A percentile compares a stretch with the other conserved stretches of the same genome.
These are phyloP conservation scores for Oxystoma pomonae DNA, from an alignment of 2,888 invertebrate genomes.

Conservation along the genomic window DNA sequence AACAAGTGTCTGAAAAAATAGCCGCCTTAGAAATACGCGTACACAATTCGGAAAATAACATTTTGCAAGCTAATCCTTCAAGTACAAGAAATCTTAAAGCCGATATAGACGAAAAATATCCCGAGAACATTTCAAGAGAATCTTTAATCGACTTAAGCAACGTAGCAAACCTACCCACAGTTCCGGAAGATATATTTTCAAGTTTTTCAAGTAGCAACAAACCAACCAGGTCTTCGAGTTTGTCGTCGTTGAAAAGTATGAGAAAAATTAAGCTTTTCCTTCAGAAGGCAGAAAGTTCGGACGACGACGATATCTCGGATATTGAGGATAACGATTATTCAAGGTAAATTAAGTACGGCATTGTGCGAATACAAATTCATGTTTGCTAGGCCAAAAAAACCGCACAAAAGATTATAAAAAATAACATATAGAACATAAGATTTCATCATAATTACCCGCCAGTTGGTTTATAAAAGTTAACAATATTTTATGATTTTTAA, in stretches of 20 bases:
- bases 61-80: constrained; percentile 27
- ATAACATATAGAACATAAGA: too few species aligned
- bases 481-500: too few species aligned
- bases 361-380: background rate
- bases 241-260: constrained; percentile 48
- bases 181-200: constrained; percentile 49
- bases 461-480: too few species aligned
- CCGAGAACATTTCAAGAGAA: constrained; percentile 48
- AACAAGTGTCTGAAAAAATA: constrained; percentile 42
- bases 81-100: constrained; percentile 38
- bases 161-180: constrained; percentile 47
- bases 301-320: constrained; percentile 47
- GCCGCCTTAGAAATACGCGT: constrained; percentile 24
- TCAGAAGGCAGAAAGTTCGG: constrained; percentile 46
- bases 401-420: too few species aligned
- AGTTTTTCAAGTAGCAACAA: constrained; percentile 40
- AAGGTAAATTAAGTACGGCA: constrained; percentile 31
- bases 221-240: constrained; percentile 46
- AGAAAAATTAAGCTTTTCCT: constrained; percentile 48
- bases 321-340: constrained; percentile 40
- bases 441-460: too few species aligned
- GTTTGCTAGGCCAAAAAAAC: too few species aligned
- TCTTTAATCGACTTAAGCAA: constrained; percentile 47
- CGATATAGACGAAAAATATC: constrained; percentile 50
- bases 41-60: constrained; percentile 30